These are phyloP conservation scores for Myotis vivesi DNA, from an alignment of 2,797 vertebrate species.

Conservation along the genomic window DNA sequence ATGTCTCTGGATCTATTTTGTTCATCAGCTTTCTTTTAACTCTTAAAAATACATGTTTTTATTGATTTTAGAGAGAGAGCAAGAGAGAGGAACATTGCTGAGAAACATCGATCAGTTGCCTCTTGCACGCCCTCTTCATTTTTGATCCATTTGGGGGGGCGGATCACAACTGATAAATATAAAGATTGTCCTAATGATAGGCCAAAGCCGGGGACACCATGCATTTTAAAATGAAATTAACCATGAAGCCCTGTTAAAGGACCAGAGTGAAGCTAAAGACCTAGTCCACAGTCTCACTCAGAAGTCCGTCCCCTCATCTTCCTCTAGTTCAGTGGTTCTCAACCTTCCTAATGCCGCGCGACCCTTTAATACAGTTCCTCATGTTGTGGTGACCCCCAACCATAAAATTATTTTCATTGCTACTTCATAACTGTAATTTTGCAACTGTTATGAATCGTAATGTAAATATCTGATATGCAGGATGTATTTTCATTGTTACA, in stretches of 20 bases:
- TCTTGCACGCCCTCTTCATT: neutral
- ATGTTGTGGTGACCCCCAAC: too few species aligned
- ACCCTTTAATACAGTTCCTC: too few species aligned
- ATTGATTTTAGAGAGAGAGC: neutral
- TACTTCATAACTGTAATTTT: too few species aligned
- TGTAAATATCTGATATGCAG: too few species aligned
- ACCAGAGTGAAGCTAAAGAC: neutral
- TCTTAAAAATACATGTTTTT: neutral
- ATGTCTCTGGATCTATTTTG: too few species aligned
- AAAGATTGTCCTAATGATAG: neutral
- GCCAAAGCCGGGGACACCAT: neutral
- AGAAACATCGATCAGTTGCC: neutral
- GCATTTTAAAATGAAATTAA: conserved; percentile 16
- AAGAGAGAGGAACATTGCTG: neutral
- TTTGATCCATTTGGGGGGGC: neutral
- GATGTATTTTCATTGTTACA: too few species aligned
- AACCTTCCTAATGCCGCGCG: too few species aligned
- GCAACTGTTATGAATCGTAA: too few species aligned
- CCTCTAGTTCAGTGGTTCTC: neutral
- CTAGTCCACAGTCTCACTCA: neutral
- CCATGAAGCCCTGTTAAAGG: neutral
- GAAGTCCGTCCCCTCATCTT: neutral
- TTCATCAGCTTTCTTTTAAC: too few species aligned
- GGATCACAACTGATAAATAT: neutral
- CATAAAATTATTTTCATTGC: too few species aligned